Evolutionary conservation across 2,797 vertebrate species (phyloP), one percentile per base, ranked within the genome.

Genomic region (Eptatretus atami): DNA sequence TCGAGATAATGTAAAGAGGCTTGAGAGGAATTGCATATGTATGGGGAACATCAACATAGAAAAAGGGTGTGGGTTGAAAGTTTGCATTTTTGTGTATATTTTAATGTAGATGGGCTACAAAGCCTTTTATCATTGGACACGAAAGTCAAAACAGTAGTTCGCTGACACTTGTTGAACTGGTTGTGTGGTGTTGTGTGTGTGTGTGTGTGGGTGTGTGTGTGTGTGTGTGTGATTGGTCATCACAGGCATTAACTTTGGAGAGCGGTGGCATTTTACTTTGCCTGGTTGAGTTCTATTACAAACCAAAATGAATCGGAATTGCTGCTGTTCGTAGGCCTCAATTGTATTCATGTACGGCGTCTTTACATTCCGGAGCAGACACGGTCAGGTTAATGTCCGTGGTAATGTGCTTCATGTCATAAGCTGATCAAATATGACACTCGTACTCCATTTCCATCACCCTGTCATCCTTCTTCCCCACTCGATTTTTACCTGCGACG

Each of bases 191-290:
- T 61, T 24, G 24, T 24, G 57, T 61, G 9, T 9, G 9, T 12
- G 57, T 12, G 15, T 60, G 55, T 60, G 55, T 24, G 6, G 6
- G 55, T 60, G 55, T 11, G 24, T 10, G 10, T 24, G 24, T 24
- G 24, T 11, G 55, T 60, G 24, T 60, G 55, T 60, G 24, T 24
- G 24, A 11, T 24, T 9, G 9, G 57, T 61, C n/a, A 10, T 9
- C 11, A 25, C 57, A 61, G 57, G 57, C n/a, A 10, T 2, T 61
- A 61, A 61, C 57, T 61, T n/a, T 61, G 57, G 57, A 12, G 57
- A 61, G 57, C 57, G 57, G 57, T 61, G 57, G n/a, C n/a, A 9
- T n/a, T 61, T 9, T 61, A 61, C 57, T 61, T 61, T 61, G 57
- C 57, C 9, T 61, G 57, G 57, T 10, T 61, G 57, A 25, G 57